Conservation (phyloP, 2,797 vertebrate species). For the Spatula clypeata region DNA sequence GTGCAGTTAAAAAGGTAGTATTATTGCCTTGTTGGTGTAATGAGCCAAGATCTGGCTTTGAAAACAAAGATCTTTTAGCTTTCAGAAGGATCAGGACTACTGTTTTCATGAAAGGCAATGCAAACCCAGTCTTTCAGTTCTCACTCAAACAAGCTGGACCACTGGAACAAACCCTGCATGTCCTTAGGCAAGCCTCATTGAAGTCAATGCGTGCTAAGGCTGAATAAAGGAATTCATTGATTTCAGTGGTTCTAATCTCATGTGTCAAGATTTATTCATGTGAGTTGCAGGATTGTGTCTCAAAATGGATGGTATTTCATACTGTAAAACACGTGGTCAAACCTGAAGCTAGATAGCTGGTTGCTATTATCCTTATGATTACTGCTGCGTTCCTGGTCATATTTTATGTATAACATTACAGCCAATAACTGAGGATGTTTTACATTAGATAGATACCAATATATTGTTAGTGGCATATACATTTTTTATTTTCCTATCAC, state of each 20-base stretch:
- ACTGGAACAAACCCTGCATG: neutral
- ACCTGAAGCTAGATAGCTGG: neutral
- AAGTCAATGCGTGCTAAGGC: neutral
- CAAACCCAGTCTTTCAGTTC: neutral
- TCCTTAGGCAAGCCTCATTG: constrained; percentile 31
- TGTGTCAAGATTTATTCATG: neutral
- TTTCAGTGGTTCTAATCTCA: constrained; percentile 15
- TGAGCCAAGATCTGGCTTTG: neutral
- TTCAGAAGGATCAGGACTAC: neutral
- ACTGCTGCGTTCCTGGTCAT: neutral
- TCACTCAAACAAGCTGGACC: neutral
- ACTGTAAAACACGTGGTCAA: neutral
- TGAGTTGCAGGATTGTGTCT: neutral
- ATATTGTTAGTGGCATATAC: neutral
- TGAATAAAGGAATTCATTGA: constrained; percentile 44
- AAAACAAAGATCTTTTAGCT: neutral
- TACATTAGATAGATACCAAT: neutral
- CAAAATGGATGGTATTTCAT: neutral
- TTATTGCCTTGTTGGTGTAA: neutral
- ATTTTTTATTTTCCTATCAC: neutral
- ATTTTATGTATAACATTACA: neutral
- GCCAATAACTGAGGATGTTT: neutral
- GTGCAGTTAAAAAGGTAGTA: neutral
- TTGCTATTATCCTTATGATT: neutral
- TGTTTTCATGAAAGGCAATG: neutral